These are phyloP conservation scores for Nasua narica DNA, from an alignment of 2,797 vertebrate genomes.

Conservation along the genomic window DNA sequence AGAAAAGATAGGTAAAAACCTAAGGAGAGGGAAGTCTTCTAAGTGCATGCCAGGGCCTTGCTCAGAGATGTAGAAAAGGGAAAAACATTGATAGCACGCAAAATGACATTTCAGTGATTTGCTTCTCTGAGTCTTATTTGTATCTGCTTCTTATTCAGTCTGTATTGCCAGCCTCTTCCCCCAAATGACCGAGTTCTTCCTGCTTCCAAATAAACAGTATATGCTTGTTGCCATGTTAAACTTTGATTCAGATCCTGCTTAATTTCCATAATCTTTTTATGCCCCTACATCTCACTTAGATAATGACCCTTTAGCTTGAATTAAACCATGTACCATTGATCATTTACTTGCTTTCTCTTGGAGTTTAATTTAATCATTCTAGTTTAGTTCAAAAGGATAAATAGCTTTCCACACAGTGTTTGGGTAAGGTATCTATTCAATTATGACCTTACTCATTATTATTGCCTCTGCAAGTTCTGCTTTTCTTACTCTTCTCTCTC, in stretches of 20 bases:
- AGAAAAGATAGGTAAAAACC: background rate
- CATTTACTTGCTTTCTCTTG: conserved; percentile 45
- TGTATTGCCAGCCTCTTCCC: background rate
- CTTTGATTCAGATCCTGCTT: conserved; percentile 17
- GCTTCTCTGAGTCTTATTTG: background rate
- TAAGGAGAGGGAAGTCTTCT: background rate
- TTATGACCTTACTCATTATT: background rate
- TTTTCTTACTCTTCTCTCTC: background rate
- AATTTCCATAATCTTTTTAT: conserved; percentile 61
- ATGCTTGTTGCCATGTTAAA: background rate
- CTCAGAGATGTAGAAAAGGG: background rate
- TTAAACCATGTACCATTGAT: conserved; percentile 42
- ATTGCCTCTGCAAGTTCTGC: background rate
- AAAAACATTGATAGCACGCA: rapidly evolving
- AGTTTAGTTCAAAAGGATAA: conserved; percentile 62
- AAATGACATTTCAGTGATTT: background rate
- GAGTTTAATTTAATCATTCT: conserved; percentile 70
- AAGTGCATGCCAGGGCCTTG: background rate
- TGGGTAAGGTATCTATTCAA: background rate
- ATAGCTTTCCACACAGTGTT: background rate
- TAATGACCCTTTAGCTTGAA: conserved; percentile 40
- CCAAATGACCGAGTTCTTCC: too few relatives aligned
- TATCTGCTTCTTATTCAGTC: background rate
- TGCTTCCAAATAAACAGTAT: background rate
- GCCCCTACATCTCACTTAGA: conserved; percentile 11